These are phyloP conservation scores for Idaea biselata DNA, from an alignment of 2,888 invertebrate species.

Conservation along the genomic window DNA sequence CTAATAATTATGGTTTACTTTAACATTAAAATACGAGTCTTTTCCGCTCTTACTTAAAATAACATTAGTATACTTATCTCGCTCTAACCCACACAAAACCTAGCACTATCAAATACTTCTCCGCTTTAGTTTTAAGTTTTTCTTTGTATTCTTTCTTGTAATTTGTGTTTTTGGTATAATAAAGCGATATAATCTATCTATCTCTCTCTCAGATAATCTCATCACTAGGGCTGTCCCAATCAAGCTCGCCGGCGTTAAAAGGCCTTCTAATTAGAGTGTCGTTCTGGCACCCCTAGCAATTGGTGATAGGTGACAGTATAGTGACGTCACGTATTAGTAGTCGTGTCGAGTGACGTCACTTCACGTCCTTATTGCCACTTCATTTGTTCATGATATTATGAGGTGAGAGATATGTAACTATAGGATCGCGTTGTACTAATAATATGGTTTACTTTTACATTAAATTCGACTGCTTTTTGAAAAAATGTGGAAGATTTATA, in stretches of 20 bases:
- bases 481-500: too few relatives aligned
- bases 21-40: too few relatives aligned
- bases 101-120: background rate
- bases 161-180: too few relatives aligned
- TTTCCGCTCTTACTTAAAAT: too few relatives aligned
- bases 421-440: too few relatives aligned
- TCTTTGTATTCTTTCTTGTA: too few relatives aligned
- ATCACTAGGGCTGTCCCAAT: conserved; percentile 13
- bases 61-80: too few relatives aligned
- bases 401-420: background rate
- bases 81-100: background rate
- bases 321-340: conserved; percentile 5
- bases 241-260: conserved; percentile 15
- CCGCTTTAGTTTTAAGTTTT: too few relatives aligned
- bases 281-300: conserved; percentile 20
- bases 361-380: background rate
- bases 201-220: conserved; percentile 6
- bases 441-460: too few relatives aligned
- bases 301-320: conserved; percentile 9
- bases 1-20: too few relatives aligned
- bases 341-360: background rate
- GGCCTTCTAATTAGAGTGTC: conserved; percentile 23
- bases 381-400: background rate
- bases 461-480: too few relatives aligned
- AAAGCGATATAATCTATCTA: too few relatives aligned